Conservation (phyloP, 35 echinoderm and acorn worm genomes). For the Strongylocentrotus purpuratus region DNA sequence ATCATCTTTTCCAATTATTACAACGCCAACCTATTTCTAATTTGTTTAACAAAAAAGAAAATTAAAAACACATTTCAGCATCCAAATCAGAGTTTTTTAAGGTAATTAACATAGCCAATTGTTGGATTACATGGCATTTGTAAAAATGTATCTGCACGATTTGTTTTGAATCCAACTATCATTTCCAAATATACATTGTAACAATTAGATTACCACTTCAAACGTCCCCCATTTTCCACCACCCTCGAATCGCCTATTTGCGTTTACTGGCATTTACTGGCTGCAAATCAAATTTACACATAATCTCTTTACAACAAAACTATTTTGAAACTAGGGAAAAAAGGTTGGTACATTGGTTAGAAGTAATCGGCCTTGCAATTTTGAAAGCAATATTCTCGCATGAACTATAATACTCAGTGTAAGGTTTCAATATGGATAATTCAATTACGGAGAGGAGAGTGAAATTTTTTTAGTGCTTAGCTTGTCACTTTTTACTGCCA, state of each 20-base stretch:
- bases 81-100: too few species aligned
- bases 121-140: too few species aligned
- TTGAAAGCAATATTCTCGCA: neutral
- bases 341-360: neutral
- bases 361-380: neutral
- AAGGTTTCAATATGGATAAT: neutral
- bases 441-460: neutral
- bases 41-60: too few species aligned
- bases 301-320: neutral
- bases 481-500: neutral
- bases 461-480: neutral
- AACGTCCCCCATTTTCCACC: too few species aligned
- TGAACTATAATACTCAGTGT: neutral
- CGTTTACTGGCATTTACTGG: neutral
- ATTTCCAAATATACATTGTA: too few species aligned
- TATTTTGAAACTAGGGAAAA: neutral
- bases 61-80: too few species aligned
- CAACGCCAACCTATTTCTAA: too few species aligned
- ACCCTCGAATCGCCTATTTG: neutral
- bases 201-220: too few species aligned
- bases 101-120: too few species aligned
- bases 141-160: too few species aligned
- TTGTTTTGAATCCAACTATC: too few species aligned
- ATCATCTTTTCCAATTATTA: too few species aligned
- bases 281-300: neutral